A percentile compares a stretch with the other conserved stretches of the same genome.
phyloP scores from a whole-genome alignment of 2,797 vertebrate genomes.

The Adelosebastes latens region DNA sequence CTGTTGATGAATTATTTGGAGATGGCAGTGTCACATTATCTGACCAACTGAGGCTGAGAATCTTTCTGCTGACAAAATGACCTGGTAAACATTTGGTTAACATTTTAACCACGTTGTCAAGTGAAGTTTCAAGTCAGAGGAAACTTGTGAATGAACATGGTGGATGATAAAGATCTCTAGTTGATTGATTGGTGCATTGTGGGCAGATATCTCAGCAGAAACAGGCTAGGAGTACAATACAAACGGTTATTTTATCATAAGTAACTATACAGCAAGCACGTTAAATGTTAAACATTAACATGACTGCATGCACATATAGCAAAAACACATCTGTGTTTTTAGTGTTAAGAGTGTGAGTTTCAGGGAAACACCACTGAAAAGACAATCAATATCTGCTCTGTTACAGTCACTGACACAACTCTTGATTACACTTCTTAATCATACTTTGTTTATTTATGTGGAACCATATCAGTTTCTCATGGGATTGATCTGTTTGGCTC shows the following conservation, averaged over 20 bases:
- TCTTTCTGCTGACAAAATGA: not conserved
- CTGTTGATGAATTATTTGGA: not conserved
- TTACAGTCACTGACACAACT: not conserved
- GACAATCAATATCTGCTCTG: not conserved
- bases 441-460: not conserved
- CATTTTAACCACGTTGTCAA: not conserved
- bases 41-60: not conserved
- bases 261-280: not conserved
- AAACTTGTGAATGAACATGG: not conserved
- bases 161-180: not conserved
- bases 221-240: not conserved
- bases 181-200: not conserved
- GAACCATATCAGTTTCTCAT: not conserved
- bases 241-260: not conserved
- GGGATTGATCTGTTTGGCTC: slow-evolving; percentile 23
- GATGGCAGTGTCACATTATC: not conserved
- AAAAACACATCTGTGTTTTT: not conserved
- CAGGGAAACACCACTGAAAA: not conserved
- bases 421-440: not conserved
- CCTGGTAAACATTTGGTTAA: not conserved
- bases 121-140: not conserved
- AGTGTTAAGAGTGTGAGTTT: not conserved
- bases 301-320: not conserved
- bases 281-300: slow-evolving; percentile 30
- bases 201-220: not conserved